Evolutionary conservation across 2,113 vertebrate genomes (phyloP).

Genomic region (Colaptes auratus): DNA sequence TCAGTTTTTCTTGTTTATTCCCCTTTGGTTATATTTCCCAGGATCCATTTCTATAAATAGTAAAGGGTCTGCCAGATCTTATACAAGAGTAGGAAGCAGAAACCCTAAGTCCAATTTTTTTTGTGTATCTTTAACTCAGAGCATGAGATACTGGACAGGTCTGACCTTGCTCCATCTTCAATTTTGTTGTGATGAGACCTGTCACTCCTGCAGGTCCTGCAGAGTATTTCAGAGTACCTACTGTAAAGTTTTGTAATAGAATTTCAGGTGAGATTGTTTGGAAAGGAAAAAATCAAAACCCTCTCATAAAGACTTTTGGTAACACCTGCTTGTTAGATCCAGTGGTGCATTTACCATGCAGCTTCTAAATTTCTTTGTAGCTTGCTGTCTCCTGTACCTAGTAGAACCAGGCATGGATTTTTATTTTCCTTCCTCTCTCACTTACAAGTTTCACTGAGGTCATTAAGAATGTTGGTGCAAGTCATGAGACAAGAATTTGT

Average conservation of each 20-base stretch:
- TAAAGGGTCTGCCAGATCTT: not conserved
- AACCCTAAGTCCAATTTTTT: not conserved
- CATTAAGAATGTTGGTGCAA: not conserved
- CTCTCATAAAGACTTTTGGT: not conserved
- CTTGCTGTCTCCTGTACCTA: not conserved
- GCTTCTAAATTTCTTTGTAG: not conserved
- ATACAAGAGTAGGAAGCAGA: not conserved
- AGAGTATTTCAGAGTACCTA: not conserved
- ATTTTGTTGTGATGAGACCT: not conserved
- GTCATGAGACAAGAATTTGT: not conserved
- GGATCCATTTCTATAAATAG: not conserved
- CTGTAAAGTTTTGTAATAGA: not conserved
- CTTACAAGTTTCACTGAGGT: not conserved
- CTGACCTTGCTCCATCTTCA: not conserved
- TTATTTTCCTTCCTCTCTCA: not conserved
- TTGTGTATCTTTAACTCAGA: not conserved
- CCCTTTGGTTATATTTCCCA: not conserved
- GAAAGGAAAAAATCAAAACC: not conserved
- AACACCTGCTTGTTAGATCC: not conserved
- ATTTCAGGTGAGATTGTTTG: not conserved
- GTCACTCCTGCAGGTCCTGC: not conserved
- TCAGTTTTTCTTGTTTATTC: not conserved
- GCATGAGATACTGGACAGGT: not conserved
- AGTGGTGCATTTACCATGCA: not conserved
- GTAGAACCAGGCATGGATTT: not conserved